Evolutionary conservation across 2,888 invertebrate genomes (phyloP).

Genomic region (Heteromurus nitidus): DNA sequence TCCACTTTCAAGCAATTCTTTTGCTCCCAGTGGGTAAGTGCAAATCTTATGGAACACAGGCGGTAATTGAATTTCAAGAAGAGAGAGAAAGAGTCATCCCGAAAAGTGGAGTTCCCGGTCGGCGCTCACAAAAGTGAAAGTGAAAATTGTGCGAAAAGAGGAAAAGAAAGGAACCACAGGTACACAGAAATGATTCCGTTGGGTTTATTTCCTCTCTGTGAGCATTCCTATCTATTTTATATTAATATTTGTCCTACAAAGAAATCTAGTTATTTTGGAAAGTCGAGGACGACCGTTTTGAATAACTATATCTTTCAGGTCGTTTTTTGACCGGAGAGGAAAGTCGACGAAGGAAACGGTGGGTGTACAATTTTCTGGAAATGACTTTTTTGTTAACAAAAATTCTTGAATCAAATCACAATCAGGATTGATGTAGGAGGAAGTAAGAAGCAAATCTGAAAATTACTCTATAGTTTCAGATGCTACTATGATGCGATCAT

Average conservation of each 20-base stretch:
- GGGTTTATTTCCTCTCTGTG: background rate
- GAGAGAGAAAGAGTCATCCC: constrained; percentile 35
- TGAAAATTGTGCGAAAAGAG: background rate
- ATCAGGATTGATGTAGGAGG: too few species aligned
- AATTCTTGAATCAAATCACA: too few species aligned
- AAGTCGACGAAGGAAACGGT: too few species aligned
- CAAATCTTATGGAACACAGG: constrained; percentile 33
- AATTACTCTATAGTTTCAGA: too few species aligned
- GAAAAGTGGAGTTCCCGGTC: constrained; percentile 1
- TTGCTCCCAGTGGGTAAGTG: constrained; percentile 17
- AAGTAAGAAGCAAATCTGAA: too few species aligned
- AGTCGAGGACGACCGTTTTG: too few species aligned
- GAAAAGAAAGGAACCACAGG: background rate
- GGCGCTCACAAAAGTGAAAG: background rate
- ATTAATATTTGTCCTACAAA: background rate
- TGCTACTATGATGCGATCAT: too few species aligned
- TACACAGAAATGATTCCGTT: background rate
- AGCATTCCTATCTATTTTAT: background rate
- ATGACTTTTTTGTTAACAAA: too few species aligned
- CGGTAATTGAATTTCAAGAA: constrained; percentile 55
- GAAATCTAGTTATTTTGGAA: background rate
- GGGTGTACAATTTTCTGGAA: too few species aligned
- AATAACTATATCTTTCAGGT: too few species aligned
- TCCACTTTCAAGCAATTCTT: constrained; percentile 10
- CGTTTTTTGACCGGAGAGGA: too few species aligned